Evolutionary conservation across 2,888 invertebrate genomes (phyloP), one percentile per base, ranked within the genome.

Genomic region (Cephus pygmeus): DNA sequence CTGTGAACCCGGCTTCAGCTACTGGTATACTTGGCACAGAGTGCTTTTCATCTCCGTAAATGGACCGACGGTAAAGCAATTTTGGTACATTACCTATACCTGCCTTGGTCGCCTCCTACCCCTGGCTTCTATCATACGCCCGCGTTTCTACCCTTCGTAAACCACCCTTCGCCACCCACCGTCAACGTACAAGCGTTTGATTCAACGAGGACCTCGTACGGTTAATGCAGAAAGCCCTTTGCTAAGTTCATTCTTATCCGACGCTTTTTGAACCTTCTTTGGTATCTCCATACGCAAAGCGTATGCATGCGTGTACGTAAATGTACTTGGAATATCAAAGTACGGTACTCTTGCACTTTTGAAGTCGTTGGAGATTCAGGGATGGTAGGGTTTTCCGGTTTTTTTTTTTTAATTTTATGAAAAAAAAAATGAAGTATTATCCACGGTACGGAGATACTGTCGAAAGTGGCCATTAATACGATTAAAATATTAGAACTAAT

Each of bases 21-120:
- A 86, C 86, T 85, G 87, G 88, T 89, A 88, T 89, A 89, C 88
- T 89, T 89, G 88, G 88, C 89, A 89, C 87, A 89, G 88, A 89
- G 90, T 90, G 90, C 90, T 90, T 90, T 90, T 90, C 90, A 89
- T 89, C 89, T 89, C 85, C 86, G 89, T 90, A 90, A 90, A 90
- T 90, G 90, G 90, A 88, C 89, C 89, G 89, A 86, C 87, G 87
- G 88, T 89, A 89, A 89, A 90, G 90, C 90, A 90, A 90, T 90
- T 90, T 90, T 87, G 88, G 88, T 90, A 88, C 90, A 90, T 90
- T 89, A 89, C 88, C 89, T 88, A 88, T 90, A 90, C 87, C 85
- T 87, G 81, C 69, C 77, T 71, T 71, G 69, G 76, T 33, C 69
- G 69, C 40, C 56, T 73, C 69, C 75, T 71, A 73, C 73, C 81